These are phyloP conservation scores for Chaetorhynchus papuensis DNA, from an alignment of 2,113 vertebrate genomes.

Conservation along the genomic window DNA sequence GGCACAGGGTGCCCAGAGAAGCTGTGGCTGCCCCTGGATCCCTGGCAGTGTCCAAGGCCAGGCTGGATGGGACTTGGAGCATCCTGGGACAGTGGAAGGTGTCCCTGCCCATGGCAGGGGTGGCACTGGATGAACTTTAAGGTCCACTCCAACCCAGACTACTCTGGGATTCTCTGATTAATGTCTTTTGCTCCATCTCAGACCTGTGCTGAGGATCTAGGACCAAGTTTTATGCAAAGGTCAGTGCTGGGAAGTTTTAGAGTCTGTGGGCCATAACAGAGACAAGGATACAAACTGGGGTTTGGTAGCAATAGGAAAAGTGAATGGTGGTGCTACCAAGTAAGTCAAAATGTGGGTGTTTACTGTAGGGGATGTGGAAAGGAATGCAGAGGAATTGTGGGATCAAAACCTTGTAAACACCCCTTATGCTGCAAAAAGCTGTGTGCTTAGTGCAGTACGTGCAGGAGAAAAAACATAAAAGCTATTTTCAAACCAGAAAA, in stretches of 20 bases:
- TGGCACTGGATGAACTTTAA: not conserved
- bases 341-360: not conserved
- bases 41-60: not conserved
- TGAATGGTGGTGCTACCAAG: not conserved
- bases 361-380: not conserved
- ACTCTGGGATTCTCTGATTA: not conserved
- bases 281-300: not conserved
- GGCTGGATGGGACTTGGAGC: accelerated
- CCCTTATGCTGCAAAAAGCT: not conserved
- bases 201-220: not conserved
- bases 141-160: not conserved
- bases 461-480: not conserved
- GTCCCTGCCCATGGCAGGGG: not conserved
- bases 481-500: not conserved
- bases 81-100: accelerated
- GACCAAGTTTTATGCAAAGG: not conserved
- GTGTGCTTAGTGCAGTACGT: not conserved
- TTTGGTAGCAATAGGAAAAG: not conserved
- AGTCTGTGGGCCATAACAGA: not conserved
- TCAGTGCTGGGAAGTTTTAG: not conserved
- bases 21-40: not conserved
- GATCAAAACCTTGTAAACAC: not conserved
- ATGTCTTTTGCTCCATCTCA: not conserved
- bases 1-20: not conserved
- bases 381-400: not conserved